Evolutionary conservation across 2,113 vertebrate species (phyloP).

Genomic region (Rousettus leschenaultii): DNA sequence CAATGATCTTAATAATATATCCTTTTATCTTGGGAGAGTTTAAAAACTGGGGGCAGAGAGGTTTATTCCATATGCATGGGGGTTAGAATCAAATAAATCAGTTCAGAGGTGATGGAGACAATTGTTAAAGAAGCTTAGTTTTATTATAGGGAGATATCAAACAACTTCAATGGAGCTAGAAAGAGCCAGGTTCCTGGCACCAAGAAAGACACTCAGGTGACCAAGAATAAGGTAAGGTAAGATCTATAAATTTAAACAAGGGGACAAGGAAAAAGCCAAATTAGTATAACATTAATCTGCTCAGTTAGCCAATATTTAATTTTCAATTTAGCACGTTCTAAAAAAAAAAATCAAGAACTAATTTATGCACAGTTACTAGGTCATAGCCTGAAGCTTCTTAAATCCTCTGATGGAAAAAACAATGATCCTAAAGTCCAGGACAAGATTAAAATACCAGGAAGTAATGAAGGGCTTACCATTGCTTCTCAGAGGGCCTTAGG

Average conservation of each 20-base stretch:
- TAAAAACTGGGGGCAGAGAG: neutral
- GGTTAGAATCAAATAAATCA: neutral
- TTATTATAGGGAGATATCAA: neutral
- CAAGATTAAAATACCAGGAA: neutral
- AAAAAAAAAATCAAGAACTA: neutral
- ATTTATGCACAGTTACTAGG: neutral
- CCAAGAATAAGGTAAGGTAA: neutral
- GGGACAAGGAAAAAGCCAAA: neutral
- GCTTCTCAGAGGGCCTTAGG: neutral
- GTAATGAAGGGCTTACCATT: neutral
- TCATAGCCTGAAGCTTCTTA: neutral
- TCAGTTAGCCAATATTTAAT: neutral
- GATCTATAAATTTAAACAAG: neutral
- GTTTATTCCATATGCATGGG: neutral
- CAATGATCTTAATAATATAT: neutral
- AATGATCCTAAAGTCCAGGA: neutral
- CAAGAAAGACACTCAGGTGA: neutral
- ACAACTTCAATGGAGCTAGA: neutral
- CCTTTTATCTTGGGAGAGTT: neutral
- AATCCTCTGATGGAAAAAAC: neutral
- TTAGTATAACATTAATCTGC: neutral
- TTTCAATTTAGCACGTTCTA: neutral
- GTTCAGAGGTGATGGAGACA: neutral
- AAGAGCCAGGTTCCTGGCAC: neutral
- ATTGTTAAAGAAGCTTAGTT: neutral